These are phyloP conservation scores for Anas platyrhynchos DNA, from an alignment of 2,113 vertebrate genomes.

Conservation along the genomic window DNA sequence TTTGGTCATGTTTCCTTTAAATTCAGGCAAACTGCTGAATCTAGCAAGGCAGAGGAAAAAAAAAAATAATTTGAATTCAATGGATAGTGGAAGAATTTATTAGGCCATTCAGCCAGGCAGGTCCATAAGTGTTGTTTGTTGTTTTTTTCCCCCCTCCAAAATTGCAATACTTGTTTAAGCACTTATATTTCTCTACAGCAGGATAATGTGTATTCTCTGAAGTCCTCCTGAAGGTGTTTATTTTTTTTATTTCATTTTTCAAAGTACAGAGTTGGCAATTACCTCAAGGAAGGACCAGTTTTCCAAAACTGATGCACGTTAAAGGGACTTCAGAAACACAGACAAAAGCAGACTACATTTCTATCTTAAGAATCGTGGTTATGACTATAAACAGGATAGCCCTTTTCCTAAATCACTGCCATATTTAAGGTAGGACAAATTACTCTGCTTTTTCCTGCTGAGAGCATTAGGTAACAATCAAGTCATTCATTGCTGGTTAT, in stretches of 20 bases:
- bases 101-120: neutral
- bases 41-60: neutral
- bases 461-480: neutral
- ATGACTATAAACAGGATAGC: neutral
- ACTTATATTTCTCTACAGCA: neutral
- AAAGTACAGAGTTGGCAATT: neutral
- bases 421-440: slow-evolving; percentile 2
- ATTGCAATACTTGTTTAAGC: neutral
- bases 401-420: slow-evolving; percentile 10
- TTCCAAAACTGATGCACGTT: neutral
- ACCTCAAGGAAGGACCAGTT: neutral
- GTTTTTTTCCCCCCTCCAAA: neutral
- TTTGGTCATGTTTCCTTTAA: neutral
- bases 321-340: neutral
- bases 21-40: neutral
- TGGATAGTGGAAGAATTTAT: neutral
- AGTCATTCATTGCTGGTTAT: slow-evolving; percentile 41
- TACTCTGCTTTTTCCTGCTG: neutral
- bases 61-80: neutral
- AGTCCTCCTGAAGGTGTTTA: neutral
- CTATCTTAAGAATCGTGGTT: neutral
- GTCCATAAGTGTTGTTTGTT: neutral
- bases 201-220: neutral
- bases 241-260: neutral
- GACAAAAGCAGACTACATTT: neutral